phyloP scores from a whole-genome alignment of 2,797 vertebrate genomes.

The Parambassis ranga region DNA sequence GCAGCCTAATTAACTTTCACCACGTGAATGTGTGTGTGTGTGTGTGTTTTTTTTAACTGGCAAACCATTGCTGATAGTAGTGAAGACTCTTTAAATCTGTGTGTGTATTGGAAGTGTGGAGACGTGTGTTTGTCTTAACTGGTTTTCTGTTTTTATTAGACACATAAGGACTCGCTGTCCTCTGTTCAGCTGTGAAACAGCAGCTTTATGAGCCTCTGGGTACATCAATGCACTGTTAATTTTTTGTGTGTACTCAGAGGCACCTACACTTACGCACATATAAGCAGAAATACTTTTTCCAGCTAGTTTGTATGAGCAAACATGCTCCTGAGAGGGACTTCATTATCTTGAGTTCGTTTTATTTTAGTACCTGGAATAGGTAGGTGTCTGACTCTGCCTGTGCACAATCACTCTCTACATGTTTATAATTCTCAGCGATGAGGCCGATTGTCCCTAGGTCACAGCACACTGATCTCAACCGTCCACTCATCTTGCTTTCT shows the following conservation, averaged over 20 bases:
- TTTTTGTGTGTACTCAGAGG: slow-evolving; percentile 6
- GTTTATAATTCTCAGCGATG: slow-evolving; percentile 23
- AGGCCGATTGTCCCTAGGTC: slow-evolving; percentile 15
- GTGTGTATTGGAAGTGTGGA: neutral
- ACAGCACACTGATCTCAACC: slow-evolving; percentile 15
- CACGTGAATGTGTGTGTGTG: slow-evolving; percentile 28
- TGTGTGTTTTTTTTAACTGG: slow-evolving; percentile 11
- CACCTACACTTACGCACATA: neutral
- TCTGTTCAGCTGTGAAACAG: slow-evolving; percentile 54
- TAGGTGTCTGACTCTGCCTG: neutral
- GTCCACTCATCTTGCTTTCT: slow-evolving; percentile 7
- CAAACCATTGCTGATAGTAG: slow-evolving; percentile 38
- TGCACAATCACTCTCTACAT: slow-evolving; percentile 1
- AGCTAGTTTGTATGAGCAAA: slow-evolving; percentile 3
- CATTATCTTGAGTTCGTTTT: neutral
- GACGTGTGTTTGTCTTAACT: neutral
- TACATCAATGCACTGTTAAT: slow-evolving; percentile 36
- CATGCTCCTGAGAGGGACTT: slow-evolving; percentile 13
- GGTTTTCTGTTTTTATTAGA: slow-evolving; percentile 43
- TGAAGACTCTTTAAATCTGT: slow-evolving; percentile 3
- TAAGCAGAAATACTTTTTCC: slow-evolving; percentile 1
- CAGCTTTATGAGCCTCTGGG: slow-evolving; percentile 37
- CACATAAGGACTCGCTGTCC: slow-evolving; percentile 29
- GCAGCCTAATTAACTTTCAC: slow-evolving; percentile 65
- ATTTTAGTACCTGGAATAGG: neutral